These are phyloP conservation scores for Myxocyprinus asiaticus DNA, from an alignment of 2,113 vertebrate genomes.

Conservation along the genomic window DNA sequence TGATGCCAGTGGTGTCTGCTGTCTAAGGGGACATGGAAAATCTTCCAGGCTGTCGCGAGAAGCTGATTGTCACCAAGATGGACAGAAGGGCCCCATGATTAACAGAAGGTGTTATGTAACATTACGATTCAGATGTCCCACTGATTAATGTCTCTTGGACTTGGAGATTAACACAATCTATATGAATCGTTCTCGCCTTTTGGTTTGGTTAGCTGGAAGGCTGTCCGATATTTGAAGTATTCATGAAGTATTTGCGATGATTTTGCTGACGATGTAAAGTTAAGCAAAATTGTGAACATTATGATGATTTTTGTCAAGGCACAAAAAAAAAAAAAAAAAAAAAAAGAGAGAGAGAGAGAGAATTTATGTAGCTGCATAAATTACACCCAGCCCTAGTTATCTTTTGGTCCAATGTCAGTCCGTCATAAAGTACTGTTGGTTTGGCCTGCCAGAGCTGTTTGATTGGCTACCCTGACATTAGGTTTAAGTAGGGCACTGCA, in stretches of 20 bases:
- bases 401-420: constrained; percentile 1
- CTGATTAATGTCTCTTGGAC: constrained; percentile 1
- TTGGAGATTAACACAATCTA: background rate
- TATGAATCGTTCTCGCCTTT: background rate
- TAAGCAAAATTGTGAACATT: too few species aligned
- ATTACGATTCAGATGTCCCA: too few species aligned
- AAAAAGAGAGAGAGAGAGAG: too few species aligned
- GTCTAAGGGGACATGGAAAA: background rate
- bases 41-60: background rate
- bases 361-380: too few species aligned
- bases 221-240: too few species aligned
- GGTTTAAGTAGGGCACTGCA: constrained; percentile 73
- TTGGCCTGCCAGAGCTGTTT: constrained; percentile 54
- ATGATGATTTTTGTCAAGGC: too few species aligned
- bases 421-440: background rate
- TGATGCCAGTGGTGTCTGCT: background rate
- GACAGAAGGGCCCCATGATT: constrained; percentile 20
- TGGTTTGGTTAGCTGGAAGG: background rate
- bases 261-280: too few species aligned
- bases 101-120: constrained; percentile 2
- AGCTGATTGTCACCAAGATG: background rate
- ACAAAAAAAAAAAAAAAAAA: too few species aligned
- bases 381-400: too few species aligned
- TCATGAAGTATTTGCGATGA: too few species aligned
- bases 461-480: constrained; percentile 64